A percentile compares a stretch with the other conserved stretches of the same genome.
These are phyloP conservation scores for Trachelus stipa DNA, from an alignment of 2,888 invertebrate species.

Conservation along the genomic window DNA sequence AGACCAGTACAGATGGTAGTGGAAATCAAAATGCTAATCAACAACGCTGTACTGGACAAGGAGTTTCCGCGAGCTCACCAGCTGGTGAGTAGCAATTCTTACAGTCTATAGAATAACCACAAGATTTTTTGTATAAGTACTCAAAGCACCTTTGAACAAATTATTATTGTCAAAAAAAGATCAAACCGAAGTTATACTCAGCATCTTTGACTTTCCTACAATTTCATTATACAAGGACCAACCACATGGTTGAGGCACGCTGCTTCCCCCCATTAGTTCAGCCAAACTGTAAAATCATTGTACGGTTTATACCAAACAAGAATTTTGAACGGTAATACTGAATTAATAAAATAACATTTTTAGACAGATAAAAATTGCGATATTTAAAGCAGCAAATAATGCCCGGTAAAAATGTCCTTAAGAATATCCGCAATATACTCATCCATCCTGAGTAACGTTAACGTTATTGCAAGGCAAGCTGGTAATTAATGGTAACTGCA, in stretches of 20 bases:
- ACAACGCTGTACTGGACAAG: slow-evolving; percentile 47
- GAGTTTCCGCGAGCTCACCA: slow-evolving; percentile 54
- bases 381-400: background rate
- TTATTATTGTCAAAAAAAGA: background rate
- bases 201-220: background rate
- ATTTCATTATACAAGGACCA: background rate
- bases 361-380: background rate
- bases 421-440: background rate
- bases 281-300: background rate
- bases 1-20: slow-evolving; percentile 53
- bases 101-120: background rate
- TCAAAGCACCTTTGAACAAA: background rate
- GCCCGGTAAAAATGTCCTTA: background rate
- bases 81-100: slow-evolving; percentile 44
- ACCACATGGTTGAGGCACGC: background rate
- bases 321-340: background rate
- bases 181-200: background rate
- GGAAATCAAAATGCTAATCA: slow-evolving; percentile 43
- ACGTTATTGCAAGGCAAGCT: slow-evolving; percentile 10
- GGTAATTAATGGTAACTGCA: slow-evolving; percentile 58
- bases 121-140: background rate
- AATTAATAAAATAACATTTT: background rate
- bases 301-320: background rate
- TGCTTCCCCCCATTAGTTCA: background rate
- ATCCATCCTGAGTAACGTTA: background rate